Conservation (phyloP, 2,797 vertebrate species). For the Neosalanx taihuensis region DNA sequence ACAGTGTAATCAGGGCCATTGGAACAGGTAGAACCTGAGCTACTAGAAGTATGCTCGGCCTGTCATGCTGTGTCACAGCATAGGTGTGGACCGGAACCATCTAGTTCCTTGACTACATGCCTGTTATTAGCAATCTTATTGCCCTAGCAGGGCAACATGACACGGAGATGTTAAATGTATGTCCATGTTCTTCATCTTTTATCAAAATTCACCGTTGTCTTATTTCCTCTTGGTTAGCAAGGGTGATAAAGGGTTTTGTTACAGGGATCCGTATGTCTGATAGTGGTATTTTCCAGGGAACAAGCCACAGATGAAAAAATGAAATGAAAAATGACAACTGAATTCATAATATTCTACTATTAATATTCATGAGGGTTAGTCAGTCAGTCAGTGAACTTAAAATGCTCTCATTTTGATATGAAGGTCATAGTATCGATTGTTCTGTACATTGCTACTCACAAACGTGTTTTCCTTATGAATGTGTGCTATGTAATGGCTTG, state of each 20-base stretch:
- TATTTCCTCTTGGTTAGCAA: neutral
- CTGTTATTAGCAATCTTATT: constrained; percentile 12
- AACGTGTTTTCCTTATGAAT: neutral
- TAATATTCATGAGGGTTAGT: neutral
- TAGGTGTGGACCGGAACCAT: constrained; percentile 19
- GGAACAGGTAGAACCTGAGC: constrained; percentile 73
- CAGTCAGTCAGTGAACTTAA: neutral
- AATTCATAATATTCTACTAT: too few relatives aligned
- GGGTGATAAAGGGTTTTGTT: neutral
- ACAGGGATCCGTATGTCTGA: neutral
- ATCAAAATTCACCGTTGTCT: neutral
- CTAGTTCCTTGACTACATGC: constrained; percentile 3
- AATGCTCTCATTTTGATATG: neutral
- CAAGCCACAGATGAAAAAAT: too few relatives aligned
- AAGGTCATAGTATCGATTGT: too few relatives aligned
- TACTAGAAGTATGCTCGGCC: constrained; percentile 41
- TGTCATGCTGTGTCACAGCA: constrained; percentile 27
- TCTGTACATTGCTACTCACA: too few relatives aligned
- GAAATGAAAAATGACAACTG: too few relatives aligned
- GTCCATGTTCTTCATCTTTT: neutral
- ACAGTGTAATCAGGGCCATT: constrained; percentile 16
- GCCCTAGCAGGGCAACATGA: constrained; percentile 1
- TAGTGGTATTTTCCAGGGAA: too few relatives aligned
- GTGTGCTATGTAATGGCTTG: neutral
- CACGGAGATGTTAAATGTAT: neutral